These are phyloP conservation scores for Haliclona indistincta DNA, from an alignment of 37 sponge, comb jelly and placozoan species.

Conservation along the genomic window DNA sequence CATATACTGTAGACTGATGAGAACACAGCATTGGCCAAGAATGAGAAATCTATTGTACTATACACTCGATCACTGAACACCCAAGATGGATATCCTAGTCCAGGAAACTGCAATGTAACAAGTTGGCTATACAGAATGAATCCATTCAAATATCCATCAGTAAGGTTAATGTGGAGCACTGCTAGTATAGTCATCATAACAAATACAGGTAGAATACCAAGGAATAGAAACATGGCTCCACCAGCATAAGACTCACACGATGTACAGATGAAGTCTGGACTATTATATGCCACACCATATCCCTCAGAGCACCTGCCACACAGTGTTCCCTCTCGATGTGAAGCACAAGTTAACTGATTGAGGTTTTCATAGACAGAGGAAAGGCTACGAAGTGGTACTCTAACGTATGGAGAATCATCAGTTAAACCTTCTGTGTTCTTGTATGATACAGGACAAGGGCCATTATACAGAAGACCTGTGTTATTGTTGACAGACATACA, in stretches of 20 bases:
- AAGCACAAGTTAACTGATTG: too few species aligned
- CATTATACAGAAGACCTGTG: too few species aligned
- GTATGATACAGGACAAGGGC: too few species aligned
- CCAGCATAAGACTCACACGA: not conserved
- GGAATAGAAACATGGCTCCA: not conserved
- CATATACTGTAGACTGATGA: constrained; percentile 8
- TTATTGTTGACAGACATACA: too few species aligned
- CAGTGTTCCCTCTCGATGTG: constrained; percentile 4
- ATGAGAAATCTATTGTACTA: too few species aligned
- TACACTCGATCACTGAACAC: not conserved
- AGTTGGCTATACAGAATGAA: constrained; percentile 25
- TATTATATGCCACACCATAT: not conserved
- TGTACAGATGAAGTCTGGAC: not conserved
- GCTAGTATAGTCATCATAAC: constrained; percentile 7
- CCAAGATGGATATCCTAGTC: not conserved
- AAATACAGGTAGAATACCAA: constrained; percentile 3
- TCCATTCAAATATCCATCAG: constrained; percentile 10
- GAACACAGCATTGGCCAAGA: not conserved
- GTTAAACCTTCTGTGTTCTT: too few species aligned
- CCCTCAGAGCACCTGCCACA: constrained; percentile 12
- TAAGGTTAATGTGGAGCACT: constrained; percentile 17
- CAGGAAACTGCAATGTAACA: not conserved
- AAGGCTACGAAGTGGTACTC: too few species aligned
- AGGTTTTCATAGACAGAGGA: too few species aligned
- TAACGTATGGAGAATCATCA: too few species aligned